Evolutionary conservation across 2,888 invertebrate species (phyloP).

Genomic region (Drosophila subquinaria): DNA sequence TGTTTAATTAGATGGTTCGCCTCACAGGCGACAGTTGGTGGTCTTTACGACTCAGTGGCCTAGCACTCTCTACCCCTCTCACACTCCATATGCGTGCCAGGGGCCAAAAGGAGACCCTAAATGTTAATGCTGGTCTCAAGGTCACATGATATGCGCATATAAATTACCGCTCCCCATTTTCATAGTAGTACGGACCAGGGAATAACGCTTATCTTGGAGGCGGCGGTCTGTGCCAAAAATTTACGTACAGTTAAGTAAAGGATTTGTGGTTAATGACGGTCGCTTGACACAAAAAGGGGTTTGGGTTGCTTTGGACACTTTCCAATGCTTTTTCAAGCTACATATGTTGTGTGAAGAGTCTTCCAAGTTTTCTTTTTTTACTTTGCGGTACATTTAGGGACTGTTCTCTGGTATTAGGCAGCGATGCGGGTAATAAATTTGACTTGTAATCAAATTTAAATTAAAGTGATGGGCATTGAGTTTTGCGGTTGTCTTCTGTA

Average conservation of each 20-base stretch:
- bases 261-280: conserved; percentile 81
- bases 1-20: conserved; percentile 76
- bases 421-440: conserved; percentile 76
- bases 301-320: conserved; percentile 30
- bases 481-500: conserved; percentile 7
- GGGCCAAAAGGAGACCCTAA: conserved; percentile 37
- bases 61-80: neutral
- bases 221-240: conserved; percentile 69
- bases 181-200: neutral
- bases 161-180: conserved; percentile 56
- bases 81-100: conserved; percentile 15
- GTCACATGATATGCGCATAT: conserved; percentile 75
- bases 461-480: conserved; percentile 58
- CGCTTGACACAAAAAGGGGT: conserved; percentile 35
- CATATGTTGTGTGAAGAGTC: conserved; percentile 49
- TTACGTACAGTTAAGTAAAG: conserved; percentile 82
- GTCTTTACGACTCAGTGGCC: conserved; percentile 71
- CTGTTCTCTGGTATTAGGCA: conserved; percentile 21
- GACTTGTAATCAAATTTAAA: conserved; percentile 77
- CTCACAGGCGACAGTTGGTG: conserved; percentile 75
- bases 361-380: conserved; percentile 11
- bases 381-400: conserved; percentile 29
- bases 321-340: conserved; percentile 64
- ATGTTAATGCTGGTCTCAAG: conserved; percentile 68
- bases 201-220: conserved; percentile 66